A percentile compares a stretch with the other conserved stretches of the same genome.
Evolutionary conservation across 1,140 invertebrate genomes (phyloP).

Genomic region (Schlechtendalia chinensis): DNA sequence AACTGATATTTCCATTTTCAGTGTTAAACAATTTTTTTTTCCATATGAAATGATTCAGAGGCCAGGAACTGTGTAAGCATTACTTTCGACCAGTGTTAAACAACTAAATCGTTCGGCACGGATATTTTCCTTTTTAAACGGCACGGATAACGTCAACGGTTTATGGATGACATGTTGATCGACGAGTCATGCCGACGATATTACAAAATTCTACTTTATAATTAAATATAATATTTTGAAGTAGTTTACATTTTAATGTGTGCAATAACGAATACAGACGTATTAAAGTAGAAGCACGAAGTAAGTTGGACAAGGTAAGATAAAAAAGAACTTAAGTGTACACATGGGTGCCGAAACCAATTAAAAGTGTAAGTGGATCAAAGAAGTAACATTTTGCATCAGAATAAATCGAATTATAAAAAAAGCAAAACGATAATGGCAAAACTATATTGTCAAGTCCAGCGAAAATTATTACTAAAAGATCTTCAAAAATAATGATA

Average conservation of each 20-base stretch:
- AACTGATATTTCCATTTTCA: no score
- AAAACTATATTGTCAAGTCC: background rate
- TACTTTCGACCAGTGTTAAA: no score
- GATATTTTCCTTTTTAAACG: no score
- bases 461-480: background rate
- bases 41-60: no score
- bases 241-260: background rate
- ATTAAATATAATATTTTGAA: background rate
- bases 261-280: background rate
- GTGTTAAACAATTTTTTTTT: no score
- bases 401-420: background rate
- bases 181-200: no score
- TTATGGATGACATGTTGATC: no score
- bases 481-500: background rate
- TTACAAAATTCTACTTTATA: no score
- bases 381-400: background rate
- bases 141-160: no score
- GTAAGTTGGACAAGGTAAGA: background rate
- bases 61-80: no score
- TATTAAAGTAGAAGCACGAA: background rate
- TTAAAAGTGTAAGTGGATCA: conserved; percentile 6
- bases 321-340: background rate
- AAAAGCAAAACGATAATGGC: background rate
- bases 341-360: background rate
- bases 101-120: no score